Evolutionary conservation across 1,140 invertebrate genomes (phyloP).

Genomic region (Zaprionus taronus): DNA sequence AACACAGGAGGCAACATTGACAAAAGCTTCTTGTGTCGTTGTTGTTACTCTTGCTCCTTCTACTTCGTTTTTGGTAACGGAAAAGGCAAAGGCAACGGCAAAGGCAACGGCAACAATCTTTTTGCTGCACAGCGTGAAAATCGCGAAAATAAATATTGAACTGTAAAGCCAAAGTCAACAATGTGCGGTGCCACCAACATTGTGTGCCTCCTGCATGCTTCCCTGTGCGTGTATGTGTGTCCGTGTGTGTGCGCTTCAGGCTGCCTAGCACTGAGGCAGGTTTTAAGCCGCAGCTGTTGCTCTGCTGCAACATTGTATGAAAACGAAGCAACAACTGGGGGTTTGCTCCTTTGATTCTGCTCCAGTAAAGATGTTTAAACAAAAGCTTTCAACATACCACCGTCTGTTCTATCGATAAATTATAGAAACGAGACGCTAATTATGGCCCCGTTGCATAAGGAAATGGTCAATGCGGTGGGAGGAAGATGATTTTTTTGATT

Average conservation of each 20-base stretch:
- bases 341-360: neutral
- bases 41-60: neutral
- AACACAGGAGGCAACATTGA: slow-evolving; percentile 33
- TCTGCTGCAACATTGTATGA: slow-evolving; percentile 35
- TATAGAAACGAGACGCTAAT: slow-evolving; percentile 47
- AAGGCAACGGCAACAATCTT: slow-evolving; percentile 60
- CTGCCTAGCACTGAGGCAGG: slow-evolving; percentile 30
- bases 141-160: slow-evolving; percentile 84
- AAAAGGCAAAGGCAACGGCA: slow-evolving; percentile 29
- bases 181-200: slow-evolving; percentile 22
- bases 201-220: slow-evolving; percentile 10
- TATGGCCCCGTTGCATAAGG: neutral
- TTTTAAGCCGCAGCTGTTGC: slow-evolving; percentile 65
- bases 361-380: slow-evolving; percentile 22
- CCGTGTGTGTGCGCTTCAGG: slow-evolving; percentile 6
- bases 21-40: slow-evolving; percentile 29
- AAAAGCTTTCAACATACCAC: slow-evolving; percentile 35
- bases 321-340: slow-evolving; percentile 29
- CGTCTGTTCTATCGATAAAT: slow-evolving; percentile 40
- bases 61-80: slow-evolving; percentile 18
- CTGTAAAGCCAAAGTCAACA: slow-evolving; percentile 84
- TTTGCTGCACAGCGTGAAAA: slow-evolving; percentile 72
- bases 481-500: neutral
- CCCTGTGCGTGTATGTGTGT: slow-evolving; percentile 1
- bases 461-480: too few species aligned